Conservation (phyloP, 1,140 invertebrate species). For the Drosophila sproati region DNA sequence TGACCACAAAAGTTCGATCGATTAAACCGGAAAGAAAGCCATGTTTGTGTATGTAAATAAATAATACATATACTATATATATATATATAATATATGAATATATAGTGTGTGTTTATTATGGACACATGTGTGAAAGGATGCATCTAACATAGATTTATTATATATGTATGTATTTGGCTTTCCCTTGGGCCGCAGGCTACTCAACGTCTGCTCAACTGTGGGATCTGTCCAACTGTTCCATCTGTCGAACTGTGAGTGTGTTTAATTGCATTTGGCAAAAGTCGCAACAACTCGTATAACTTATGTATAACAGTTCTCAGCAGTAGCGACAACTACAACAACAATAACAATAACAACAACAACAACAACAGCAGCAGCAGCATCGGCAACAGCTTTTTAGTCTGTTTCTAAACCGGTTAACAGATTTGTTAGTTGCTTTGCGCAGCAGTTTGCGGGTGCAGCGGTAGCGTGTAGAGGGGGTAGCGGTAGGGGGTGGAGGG, state of each 20-base stretch:
- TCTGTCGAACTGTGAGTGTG: slow-evolving; percentile 28
- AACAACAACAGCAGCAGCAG: slow-evolving; percentile 17
- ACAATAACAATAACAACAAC: not conserved
- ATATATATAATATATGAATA: not conserved
- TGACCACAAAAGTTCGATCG: slow-evolving; percentile 26
- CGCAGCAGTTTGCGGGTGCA: slow-evolving; percentile 4
- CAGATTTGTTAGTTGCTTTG: slow-evolving; percentile 40
- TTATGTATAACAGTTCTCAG: slow-evolving; percentile 58
- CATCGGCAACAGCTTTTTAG: slow-evolving; percentile 34
- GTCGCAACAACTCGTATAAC: slow-evolving; percentile 15
- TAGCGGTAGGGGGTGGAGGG: not conserved
- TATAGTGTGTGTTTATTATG: not conserved
- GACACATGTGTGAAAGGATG: slow-evolving; percentile 32
- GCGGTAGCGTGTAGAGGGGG: not conserved
- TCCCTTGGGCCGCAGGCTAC: slow-evolving; percentile 42
- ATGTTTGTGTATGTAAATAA: not conserved
- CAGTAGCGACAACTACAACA: not conserved
- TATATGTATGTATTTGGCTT: slow-evolving; percentile 18
- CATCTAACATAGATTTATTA: not conserved
- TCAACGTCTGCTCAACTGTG: not conserved
- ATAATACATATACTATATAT: too few relatives aligned
- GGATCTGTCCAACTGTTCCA: not conserved
- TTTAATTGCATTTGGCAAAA: slow-evolving; percentile 45
- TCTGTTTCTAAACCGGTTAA: slow-evolving; percentile 59
- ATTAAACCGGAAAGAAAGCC: slow-evolving; percentile 36